Evolutionary conservation across 1,140 invertebrate species (phyloP), one percentile per base, ranked within the genome.

Genomic region (Drosophila malerkotliana): DNA sequence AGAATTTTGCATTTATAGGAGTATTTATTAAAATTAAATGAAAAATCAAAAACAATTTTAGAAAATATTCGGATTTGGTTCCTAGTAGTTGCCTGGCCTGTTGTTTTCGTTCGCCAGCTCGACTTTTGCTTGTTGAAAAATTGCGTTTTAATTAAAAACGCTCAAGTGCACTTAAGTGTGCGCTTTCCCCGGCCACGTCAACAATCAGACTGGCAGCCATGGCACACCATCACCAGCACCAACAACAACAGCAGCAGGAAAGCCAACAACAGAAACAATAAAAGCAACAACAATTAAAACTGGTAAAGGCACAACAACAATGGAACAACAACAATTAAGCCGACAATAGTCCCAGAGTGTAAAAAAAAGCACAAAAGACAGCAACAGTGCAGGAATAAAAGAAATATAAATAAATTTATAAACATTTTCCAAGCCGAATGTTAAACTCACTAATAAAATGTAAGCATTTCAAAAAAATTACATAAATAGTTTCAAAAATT

Each of bases 121-220:
- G 59, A 60, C 58, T 84, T 75, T 58, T 47, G 78, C 83, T 58
- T 48, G 64, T 82, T 87, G 79, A 76, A 85, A 88, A 87, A 87
- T 87, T 87, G 82, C 66, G 66, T 79, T 87, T 87, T 87, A 87
- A 87, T 87, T 87, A 87, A 87, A 87, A 87, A 87, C 78, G 83
- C 83, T 87, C 78, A 87, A 87, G 82, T 87, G 82, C 82, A 88
- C 82, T 87, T 87, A 87, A 87, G 83, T 87, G 82, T 85, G 58
- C 75, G 77, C 77, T 72, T 81, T 77, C 64, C 79, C 52, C 51
- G 81, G 82, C 58, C 78, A 87, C 78, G 83, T 87, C 82, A 87
- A 78, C 82, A 79, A 75, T 71, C 69, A 32, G 39, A 67, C 32
- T 57, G 73, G 57, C 77, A 61, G 58, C 60, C 49, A 56, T 49